Conservation (phyloP, 2,113 vertebrate genomes). For the Leucopsar rothschildi region DNA sequence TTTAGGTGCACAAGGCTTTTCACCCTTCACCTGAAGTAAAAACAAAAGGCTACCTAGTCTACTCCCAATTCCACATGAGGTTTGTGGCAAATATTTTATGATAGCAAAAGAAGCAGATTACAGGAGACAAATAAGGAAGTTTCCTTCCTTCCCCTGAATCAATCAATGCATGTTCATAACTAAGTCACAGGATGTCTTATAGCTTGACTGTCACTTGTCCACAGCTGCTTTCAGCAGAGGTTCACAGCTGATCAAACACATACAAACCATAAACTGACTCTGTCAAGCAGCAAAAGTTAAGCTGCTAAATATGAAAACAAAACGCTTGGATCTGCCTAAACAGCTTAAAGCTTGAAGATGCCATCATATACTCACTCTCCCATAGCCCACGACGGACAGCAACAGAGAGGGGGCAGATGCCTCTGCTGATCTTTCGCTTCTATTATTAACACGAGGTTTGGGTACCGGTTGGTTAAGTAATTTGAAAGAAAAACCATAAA, state of each 20-base stretch:
- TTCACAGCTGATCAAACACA: not conserved
- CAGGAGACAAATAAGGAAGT: not conserved
- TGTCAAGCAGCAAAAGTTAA: not conserved
- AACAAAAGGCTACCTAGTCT: not conserved
- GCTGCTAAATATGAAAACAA: not conserved
- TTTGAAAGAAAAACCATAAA: conserved; percentile 98
- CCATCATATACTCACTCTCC: conserved; percentile 88
- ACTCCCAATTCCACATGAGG: rapidly evolving
- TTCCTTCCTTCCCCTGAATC: not conserved
- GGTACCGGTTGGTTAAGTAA: conserved; percentile 91
- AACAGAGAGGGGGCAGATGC: conserved; percentile 93
- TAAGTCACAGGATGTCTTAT: not conserved
- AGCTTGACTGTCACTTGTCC: rapidly evolving
- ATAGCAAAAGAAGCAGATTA: not conserved
- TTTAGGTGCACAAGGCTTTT: not conserved
- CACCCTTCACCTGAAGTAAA: not conserved
- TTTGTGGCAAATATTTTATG: not conserved
- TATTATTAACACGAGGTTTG: conserved; percentile 91
- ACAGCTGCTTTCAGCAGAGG: not conserved
- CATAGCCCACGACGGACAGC: conserved; percentile 95
- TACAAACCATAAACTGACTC: not conserved
- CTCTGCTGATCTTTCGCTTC: conserved; percentile 96
- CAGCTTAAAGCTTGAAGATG: not conserved
- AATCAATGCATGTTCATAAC: not conserved
- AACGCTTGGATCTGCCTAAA: not conserved